Evolutionary conservation across 2,888 invertebrate genomes (phyloP).

Genomic region (Tenodera sinensis): DNA sequence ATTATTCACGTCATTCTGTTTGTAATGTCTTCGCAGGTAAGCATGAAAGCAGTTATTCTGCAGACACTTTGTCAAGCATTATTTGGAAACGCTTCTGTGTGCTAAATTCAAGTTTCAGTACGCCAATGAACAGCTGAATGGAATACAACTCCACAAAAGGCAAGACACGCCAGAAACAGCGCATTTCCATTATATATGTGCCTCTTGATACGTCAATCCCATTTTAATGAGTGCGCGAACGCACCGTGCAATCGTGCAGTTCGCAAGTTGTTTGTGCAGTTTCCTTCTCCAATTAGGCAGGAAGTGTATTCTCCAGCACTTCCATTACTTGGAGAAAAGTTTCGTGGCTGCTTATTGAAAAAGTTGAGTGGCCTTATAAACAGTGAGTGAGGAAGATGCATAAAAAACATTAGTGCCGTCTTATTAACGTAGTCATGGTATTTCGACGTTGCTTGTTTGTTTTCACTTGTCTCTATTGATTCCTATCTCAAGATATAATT

Average conservation of each 20-base stretch:
- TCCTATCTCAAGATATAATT: no score
- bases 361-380: background rate
- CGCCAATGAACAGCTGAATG: background rate
- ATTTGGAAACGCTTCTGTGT: no score
- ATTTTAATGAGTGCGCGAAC: background rate
- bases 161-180: background rate
- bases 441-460: background rate
- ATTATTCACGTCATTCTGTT: no score
- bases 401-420: background rate
- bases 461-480: no score
- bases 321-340: background rate
- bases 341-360: background rate
- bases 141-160: background rate
- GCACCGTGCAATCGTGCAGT: background rate
- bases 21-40: no score
- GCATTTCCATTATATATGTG: background rate
- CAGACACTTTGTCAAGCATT: no score
- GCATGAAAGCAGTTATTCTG: no score
- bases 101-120: no score
- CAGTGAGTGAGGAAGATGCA: no score
- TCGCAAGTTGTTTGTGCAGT: background rate
- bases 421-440: background rate
- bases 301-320: background rate
- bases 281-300: background rate
- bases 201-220: background rate